Evolutionary conservation across 2,888 invertebrate species (phyloP).

Genomic region (Schizotus pectinicornis): DNA sequence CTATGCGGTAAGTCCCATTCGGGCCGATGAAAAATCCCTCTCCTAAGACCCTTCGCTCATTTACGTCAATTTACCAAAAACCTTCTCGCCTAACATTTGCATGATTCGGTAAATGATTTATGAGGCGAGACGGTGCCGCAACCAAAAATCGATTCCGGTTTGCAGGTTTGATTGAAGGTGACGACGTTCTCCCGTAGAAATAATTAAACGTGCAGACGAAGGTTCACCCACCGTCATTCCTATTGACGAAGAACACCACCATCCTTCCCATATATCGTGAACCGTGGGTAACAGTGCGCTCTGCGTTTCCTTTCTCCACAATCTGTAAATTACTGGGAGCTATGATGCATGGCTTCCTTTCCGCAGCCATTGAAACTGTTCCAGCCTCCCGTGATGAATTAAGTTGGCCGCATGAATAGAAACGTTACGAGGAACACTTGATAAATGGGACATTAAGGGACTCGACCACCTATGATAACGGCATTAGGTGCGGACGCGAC

Average conservation of each 20-base stretch:
- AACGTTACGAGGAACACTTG: slow-evolving; percentile 24
- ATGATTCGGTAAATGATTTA: no score
- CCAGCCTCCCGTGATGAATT: slow-evolving; percentile 39
- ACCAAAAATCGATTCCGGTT: no score
- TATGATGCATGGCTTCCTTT: slow-evolving; percentile 40
- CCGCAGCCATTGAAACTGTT: slow-evolving; percentile 39
- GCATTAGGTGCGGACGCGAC: no score
- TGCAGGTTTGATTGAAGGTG: no score
- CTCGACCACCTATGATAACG: background rate
- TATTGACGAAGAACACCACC: slow-evolving; percentile 4
- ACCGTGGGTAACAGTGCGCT: slow-evolving; percentile 23
- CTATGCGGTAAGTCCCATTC: no score
- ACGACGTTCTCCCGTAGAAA: no score
- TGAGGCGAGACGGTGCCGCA: no score
- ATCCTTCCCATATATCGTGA: slow-evolving; percentile 18
- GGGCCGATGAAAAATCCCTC: no score
- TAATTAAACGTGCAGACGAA: no score
- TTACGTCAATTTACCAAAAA: no score
- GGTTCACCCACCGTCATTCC: background rate
- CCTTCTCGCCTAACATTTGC: no score
- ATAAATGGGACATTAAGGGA: slow-evolving; percentile 18
- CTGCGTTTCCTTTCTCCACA: slow-evolving; percentile 28
- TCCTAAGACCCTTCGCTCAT: no score
- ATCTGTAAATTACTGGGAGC: slow-evolving; percentile 38
- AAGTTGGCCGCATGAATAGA: slow-evolving; percentile 33